Base-by-base conservation (phyloP, 2,888 invertebrate species). In the Lacanobia wlatinum region DNA sequence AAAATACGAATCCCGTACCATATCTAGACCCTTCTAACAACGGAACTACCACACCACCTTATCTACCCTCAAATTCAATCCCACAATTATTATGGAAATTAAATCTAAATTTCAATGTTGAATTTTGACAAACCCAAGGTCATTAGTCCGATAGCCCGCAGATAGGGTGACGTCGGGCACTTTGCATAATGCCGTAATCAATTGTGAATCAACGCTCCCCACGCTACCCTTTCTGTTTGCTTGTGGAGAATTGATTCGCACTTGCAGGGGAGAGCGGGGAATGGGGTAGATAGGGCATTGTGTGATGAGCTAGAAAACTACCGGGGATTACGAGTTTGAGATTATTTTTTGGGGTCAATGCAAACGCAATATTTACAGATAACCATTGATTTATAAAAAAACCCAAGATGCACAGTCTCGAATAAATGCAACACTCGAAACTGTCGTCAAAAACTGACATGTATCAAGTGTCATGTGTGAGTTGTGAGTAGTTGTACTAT, bases 111-210 rank as follows among this genome's bases (percentile, higher is more conserved):
- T 86, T 74, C 70, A 82, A 73, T 82, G 86, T 82, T 86, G 84
- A 84, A 78, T 82, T 79, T 86, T 84, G 80, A 82, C 82, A 68
- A 70, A 59, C 46, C 67, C 70, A 76, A 83, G 71, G 76, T 69
- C 78, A 69, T 72, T 70, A 70, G 73, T 66, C 71, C 70, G 59
- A 16, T 18, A 40, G 16, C 48, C 66, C 50, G 34, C 43, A 43
- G 43, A 43, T 14, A 62, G 69, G 77, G 69, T 72, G 70, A 70
- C 67, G 43, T 56, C 59, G 52, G 80, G 43, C 40, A 56, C 84
- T 86, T 85, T 84, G 71, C 86, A 85, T 85, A 86, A 85, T 84
- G 69, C 85, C 48, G 55, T 84, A 80, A 86, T 85, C 84, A 82
- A 84, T 86, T 86, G 86, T 70, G 66, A 59, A 85, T 79, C 82